A percentile compares a stretch with the other conserved stretches of the same genome.
These are phyloP conservation scores for Ischnus inquisitorius DNA, from an alignment of 2,888 invertebrate species.

Conservation along the genomic window DNA sequence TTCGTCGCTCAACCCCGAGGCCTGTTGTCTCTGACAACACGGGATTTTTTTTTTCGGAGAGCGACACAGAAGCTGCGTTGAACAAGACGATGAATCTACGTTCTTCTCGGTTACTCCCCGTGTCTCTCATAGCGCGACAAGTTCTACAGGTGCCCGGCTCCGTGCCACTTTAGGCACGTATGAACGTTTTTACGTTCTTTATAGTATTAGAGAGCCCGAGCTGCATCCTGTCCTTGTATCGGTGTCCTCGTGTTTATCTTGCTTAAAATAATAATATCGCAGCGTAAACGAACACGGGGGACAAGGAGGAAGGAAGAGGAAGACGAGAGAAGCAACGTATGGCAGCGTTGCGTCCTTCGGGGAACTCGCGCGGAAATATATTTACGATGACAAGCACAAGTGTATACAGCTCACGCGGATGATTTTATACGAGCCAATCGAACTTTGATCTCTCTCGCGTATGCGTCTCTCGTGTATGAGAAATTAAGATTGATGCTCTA, in stretches of 20 bases:
- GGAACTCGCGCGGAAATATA: conserved; percentile 59
- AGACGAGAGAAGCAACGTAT: conserved; percentile 26
- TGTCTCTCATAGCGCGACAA: conserved; percentile 2
- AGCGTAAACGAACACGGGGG: background rate
- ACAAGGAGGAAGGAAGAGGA: background rate
- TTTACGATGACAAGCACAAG: conserved; percentile 39
- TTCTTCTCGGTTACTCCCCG: conserved; percentile 13
- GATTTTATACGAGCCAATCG: conserved; percentile 56
- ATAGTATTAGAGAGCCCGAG: background rate
- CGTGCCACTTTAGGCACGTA: conserved; percentile 6
- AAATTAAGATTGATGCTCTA: conserved; percentile 56
- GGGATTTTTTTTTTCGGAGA: conserved; percentile 24
- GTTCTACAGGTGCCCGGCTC: conserved; percentile 56
- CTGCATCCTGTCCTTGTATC: conserved; percentile 50
- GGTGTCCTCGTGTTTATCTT: conserved; percentile 63
- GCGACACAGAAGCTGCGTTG: background rate
- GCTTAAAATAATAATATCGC: conserved; percentile 64
- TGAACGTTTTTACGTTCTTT: background rate
- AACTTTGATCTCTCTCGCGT: conserved; percentile 61
- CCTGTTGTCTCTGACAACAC: conserved; percentile 72
- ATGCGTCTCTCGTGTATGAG: conserved; percentile 42
- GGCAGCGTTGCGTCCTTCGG: conserved; percentile 36
- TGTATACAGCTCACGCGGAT: background rate
- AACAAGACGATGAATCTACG: conserved; percentile 48
- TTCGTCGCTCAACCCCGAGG: conserved; percentile 46